Evolutionary conservation across 2,113 vertebrate species (phyloP).

Genomic region (Marmota flaviventris): DNA sequence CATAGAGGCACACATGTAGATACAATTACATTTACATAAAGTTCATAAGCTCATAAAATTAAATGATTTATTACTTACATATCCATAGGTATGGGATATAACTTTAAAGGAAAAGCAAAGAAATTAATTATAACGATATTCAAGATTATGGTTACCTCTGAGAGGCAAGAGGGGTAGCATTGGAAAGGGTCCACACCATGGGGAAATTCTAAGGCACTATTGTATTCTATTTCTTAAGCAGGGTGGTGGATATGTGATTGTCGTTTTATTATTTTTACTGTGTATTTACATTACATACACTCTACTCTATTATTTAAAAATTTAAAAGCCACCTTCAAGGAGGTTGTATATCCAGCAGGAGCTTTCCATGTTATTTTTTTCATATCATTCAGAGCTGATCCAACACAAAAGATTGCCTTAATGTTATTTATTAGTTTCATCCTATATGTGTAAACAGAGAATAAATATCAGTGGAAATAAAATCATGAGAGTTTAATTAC

Average conservation of each 20-base stretch:
- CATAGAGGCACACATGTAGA: background rate
- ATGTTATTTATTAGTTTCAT: slow-evolving; percentile 18
- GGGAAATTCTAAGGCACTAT: background rate
- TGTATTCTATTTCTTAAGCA: slow-evolving; percentile 16
- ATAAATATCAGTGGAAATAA: background rate
- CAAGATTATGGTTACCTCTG: background rate
- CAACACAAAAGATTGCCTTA: slow-evolving; percentile 23
- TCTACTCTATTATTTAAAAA: background rate
- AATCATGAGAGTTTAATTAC: background rate
- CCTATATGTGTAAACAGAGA: background rate
- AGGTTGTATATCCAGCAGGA: background rate
- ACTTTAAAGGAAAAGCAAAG: slow-evolving; percentile 30
- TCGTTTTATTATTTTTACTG: slow-evolving; percentile 16
- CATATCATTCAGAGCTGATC: slow-evolving; percentile 1
- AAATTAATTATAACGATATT: slow-evolving; percentile 23
- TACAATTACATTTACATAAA: background rate
- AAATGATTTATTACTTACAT: background rate
- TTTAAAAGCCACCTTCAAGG: slow-evolving; percentile 9
- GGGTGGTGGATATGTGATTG: background rate
- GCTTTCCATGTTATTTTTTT: background rate
- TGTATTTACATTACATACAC: background rate
- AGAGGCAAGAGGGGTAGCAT: background rate
- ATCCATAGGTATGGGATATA: background rate
- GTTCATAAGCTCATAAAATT: slow-evolving; percentile 22
- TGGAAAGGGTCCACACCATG: background rate